Conservation (phyloP, 2,113 vertebrate species). For the Lathamus discolor region DNA sequence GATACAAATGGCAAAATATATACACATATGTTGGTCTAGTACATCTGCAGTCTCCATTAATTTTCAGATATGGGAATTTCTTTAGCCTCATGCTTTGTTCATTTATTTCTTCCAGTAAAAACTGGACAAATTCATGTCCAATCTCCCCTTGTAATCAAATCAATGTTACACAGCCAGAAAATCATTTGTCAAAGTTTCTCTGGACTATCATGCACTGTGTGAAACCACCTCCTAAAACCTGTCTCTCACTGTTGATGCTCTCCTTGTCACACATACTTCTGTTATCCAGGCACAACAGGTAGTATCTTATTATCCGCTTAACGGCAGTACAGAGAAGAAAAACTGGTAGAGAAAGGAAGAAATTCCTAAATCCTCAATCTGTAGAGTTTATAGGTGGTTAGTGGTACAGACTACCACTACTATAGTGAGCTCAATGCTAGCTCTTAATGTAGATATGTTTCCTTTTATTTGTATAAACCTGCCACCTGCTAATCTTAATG, state of each 20-base stretch:
- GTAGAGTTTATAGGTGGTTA: background rate
- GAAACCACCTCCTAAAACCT: background rate
- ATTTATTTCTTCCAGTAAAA: background rate
- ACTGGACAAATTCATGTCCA: background rate
- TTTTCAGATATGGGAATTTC: background rate
- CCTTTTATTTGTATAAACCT: background rate
- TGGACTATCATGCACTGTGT: background rate
- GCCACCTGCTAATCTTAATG: background rate
- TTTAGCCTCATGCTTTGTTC: background rate
- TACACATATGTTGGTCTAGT: background rate
- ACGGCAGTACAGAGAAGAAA: background rate
- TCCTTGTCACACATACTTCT: background rate
- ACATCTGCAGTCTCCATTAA: background rate
- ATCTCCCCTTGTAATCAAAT: background rate
- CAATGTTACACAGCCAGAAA: background rate
- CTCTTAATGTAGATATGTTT: background rate
- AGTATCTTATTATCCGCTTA: background rate
- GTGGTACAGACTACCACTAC: background rate
- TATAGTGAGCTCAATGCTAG: rapidly evolving
- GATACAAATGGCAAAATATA: background rate
- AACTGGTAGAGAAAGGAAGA: background rate
- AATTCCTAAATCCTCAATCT: background rate
- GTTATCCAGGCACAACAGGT: background rate
- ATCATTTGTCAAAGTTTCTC: background rate
- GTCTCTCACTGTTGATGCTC: background rate